Evolutionary conservation across 2,888 invertebrate genomes (phyloP), one percentile per base, ranked within the genome.

Genomic region (Hirtodrosophila duncani): DNA sequence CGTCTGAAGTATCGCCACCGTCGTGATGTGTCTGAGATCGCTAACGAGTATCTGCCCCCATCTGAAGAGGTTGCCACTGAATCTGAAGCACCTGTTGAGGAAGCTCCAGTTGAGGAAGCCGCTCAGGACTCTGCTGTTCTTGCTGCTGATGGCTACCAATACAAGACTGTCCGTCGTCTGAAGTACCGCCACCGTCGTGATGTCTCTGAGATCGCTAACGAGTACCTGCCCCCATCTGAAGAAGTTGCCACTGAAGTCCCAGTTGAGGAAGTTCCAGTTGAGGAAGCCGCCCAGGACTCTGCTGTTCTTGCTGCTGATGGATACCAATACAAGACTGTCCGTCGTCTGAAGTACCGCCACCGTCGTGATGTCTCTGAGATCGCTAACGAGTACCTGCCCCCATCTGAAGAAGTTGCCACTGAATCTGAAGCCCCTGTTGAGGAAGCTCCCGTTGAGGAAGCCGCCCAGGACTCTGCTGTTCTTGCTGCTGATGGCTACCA

Each of bases 291-390:
- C 23, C 39, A 58, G 13, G 56, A 59, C 2, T 41, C 58, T 1
- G 53, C 59, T 17, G 52, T 49, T 0, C 52, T 63, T 16, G 53
- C 39, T 13, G 44, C 46, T 23, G 58, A 63, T 48, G 63, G 61
- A 1, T 67, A 64, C 31, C 62, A 63, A 26, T 77, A 72, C 44
- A 74, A 68, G 44, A 57, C 65, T 3, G 52, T 67, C 0, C 58
- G 64, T 10, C 51, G 56, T 11, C 26, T 61, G 29, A 64, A 63
- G 27, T 63, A 49, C 24, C 63, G 63, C 10, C 53, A 48, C 1
- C 66, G 63, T 18, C 64, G 68, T 46, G 67, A 75, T 65, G 69
- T 69, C 0, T 46, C 61, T 0, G 74, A 70, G 17, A 31, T 67
- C 31, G 37, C 56, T 3, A 58, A 49, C 6, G 33, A 56, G 8